Evolutionary conservation across 2,888 invertebrate genomes (phyloP), one percentile per base, ranked within the genome.

Genomic region (Melanostoma scalare): DNA sequence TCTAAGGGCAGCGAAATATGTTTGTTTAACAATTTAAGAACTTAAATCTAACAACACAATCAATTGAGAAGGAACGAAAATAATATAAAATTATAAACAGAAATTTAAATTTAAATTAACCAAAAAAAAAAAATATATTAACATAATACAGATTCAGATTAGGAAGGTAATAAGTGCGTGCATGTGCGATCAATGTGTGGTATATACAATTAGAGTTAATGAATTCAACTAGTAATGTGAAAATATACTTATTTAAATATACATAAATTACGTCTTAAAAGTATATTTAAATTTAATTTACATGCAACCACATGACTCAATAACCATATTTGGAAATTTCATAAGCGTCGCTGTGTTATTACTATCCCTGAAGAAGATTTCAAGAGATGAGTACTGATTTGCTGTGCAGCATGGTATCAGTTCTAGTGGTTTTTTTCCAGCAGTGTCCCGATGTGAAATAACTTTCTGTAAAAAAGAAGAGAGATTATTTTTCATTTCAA

Each of bases 231-330:
- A 20, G 20, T 20, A 20, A 20, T 20, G 20, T 20, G 20, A 20
- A 20, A 1, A 20, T 20, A 20, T 53, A 42, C n/a, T 42, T 42
- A 8, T 10, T 6, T 53, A 20, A 44, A 61, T 60, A 68, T 58
- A 44, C 58, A 78, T 73, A 78, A 78, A 67, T 78, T 78, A 73
- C 63, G 53, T 72, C 61, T 67, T 60, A 71, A 42, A 55, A 38
- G 10, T 30, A 31, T 9, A 38, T 46, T 30, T 40, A 38, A 48
- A 38, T 50, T 5, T 52, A 8, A 5, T 46, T 75, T 92, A 96
- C 95, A 96, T 95, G 89, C 97, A 97, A 20, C 97, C 97, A 89
- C 97, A 97, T 4, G 96, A 94, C 87, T 97, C 96, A n/a, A 97
- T 96, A 48, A 97, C 95, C 96, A 97, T 97, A 88, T 97, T 96